Base-by-base conservation (phyloP, 2,888 invertebrate species). In the Dorcus hopei region DNA sequence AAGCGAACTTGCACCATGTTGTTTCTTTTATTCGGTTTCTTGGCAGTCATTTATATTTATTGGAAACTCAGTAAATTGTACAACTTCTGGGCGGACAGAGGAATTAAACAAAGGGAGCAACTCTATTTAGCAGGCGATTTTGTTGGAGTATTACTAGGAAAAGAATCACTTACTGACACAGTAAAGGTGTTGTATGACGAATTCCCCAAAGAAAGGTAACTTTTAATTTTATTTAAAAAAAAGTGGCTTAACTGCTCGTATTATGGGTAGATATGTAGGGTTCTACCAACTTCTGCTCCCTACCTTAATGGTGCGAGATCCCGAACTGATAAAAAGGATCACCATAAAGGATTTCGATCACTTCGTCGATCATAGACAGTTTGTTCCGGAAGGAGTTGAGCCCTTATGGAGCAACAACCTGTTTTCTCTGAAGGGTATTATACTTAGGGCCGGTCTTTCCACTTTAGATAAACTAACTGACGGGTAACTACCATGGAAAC, bases 131-230 rank as follows among this genome's bases (percentile, higher is more conserved):
- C 61, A n/a, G 59, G 57, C 8, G 61, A 63, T 43, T 38, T 58
- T 9, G 14, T 16, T 0, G 55, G 58, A 8, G 38, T 45, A 7
- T 33, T 58, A 9, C 41, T 65, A 8, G 56, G 39, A 26, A 57
- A 56, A 19, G 57, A 57, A 26, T 52, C 61, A 7, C 52, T 63
- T 11, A 39, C 57, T 16, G 60, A 63, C 8, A 50, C 54, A 7
- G 51, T 65, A 9, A 61, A 59, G 42, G 59, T 60, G 26, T 42
- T 69, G 11, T 69, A 68, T 42, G 63, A 67, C n/a, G 53, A 60
- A 5, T 67, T 59, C 57, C 66, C 67, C 14, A 54, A 66, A 11
- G 57, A 58, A 54, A 67, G 66, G 69, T 68, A 14, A 60, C 14
- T 14, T 14, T 54, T 42, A 61, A 23, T 5, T 38, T 50, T 3